Evolutionary conservation across 2,113 vertebrate genomes (phyloP), one percentile per base, ranked within the genome.

Genomic region (Trogon surrucura): DNA sequence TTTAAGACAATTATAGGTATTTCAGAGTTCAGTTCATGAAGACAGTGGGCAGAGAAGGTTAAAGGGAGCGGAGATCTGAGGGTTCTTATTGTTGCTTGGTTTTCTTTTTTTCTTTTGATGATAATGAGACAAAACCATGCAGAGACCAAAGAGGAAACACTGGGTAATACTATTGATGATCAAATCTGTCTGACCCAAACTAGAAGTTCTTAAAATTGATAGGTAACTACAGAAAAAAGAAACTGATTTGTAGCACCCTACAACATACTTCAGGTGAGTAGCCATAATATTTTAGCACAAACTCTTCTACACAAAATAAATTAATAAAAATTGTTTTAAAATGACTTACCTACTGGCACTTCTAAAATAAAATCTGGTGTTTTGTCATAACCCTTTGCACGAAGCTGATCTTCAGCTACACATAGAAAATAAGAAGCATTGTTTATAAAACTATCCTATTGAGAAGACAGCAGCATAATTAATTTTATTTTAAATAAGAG

Each of bases 301-400:
- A 80, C 14, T 74, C 17, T 91, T 77, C 45, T 48, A 90, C 23
- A 80, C n/a, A 73, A 82, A 81, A 89, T 32, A 82, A 78, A 87
- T 65, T n/a, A 85, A 91, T 14, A 44, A 86, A 85, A 96, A 82
- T 16, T 38, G 17, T 91, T 32, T 77, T 74, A 64, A 80, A 82
- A 87, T 41, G 48, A 99, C 99, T 98, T 95, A 99, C 99, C 99
- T 82, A 99, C 96, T 88, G 99, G 99, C 58, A 99, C 99, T 97
- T 99, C 99, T 96, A 99, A 98, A 96, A 99, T 99, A 77, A 99
- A 99, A 89, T 99, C 99, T 85, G 99, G 99, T 62, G 99, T 99
- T 98, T 99, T 99, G 98, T 99, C 99, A 84, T 99, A 99, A 93
- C 99, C 99, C 93, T 99, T 99, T 69, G 98, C 97, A 97, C 99